Conservation (phyloP, 2,113 vertebrate species). For the Gadus macrocephalus region DNA sequence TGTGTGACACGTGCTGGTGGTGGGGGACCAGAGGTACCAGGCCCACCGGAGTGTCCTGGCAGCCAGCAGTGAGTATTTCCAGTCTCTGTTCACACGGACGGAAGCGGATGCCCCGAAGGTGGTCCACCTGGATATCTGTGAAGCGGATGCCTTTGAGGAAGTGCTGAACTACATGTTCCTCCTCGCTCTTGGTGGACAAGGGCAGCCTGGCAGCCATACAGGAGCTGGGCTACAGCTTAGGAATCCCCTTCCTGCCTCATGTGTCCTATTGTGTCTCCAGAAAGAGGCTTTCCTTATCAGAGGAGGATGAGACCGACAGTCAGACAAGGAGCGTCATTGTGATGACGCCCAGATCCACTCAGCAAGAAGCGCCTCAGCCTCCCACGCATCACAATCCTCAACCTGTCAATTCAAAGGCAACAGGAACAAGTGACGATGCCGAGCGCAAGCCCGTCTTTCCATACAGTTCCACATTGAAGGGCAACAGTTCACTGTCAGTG, state of each 20-base stretch:
- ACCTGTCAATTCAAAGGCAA: slow-evolving; percentile 38
- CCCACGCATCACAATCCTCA: slow-evolving; percentile 43
- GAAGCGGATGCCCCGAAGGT: slow-evolving; percentile 79
- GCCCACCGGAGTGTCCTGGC: slow-evolving; percentile 93
- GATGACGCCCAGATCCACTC: slow-evolving; percentile 22
- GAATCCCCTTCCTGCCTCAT: slow-evolving; percentile 95
- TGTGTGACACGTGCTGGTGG: slow-evolving; percentile 92
- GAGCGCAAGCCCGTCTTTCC: slow-evolving; percentile 52
- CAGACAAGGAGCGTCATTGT: slow-evolving; percentile 97
- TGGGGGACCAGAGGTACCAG: slow-evolving; percentile 91
- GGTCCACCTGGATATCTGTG: slow-evolving; percentile 96
- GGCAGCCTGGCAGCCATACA: slow-evolving; percentile 90
- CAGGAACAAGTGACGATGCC: slow-evolving; percentile 27
- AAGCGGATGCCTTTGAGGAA: slow-evolving; percentile 95
- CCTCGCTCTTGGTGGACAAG: slow-evolving; percentile 93
- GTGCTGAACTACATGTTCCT: slow-evolving; percentile 96
- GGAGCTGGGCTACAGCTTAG: slow-evolving; percentile 93
- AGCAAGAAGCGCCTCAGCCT: slow-evolving; percentile 32
- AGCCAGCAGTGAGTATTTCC: slow-evolving; percentile 97
- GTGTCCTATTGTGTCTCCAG: slow-evolving; percentile 86
- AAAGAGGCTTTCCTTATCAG: slow-evolving; percentile 78
- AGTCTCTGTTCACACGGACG: slow-evolving; percentile 84
- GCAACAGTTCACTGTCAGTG: slow-evolving; percentile 56
- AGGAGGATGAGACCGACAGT: slow-evolving; percentile 80
- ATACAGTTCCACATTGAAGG: slow-evolving; percentile 65